A percentile compares a stretch with the other conserved stretches of the same genome.
phyloP scores from a whole-genome alignment of 1,140 invertebrate species.

The Drosophila tristis region DNA sequence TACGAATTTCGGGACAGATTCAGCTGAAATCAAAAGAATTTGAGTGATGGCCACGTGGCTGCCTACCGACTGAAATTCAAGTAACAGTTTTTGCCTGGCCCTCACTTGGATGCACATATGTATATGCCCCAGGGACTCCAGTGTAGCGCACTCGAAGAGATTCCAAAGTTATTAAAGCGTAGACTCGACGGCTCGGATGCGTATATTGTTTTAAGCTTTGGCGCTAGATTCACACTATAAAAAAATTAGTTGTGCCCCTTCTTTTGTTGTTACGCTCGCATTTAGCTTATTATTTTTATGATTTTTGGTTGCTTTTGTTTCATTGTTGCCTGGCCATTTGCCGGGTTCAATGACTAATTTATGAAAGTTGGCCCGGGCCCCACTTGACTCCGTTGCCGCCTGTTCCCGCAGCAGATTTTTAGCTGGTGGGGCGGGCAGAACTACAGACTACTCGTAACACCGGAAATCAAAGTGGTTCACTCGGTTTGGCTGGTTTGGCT shows the following conservation, averaged over 20 bases:
- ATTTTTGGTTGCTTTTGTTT: slow-evolving; percentile 30
- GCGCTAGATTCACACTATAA: slow-evolving; percentile 71
- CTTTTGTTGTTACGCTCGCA: slow-evolving; percentile 53
- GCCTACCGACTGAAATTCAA: too few species aligned
- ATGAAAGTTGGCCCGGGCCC: slow-evolving; percentile 69
- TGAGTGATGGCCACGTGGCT: too few species aligned
- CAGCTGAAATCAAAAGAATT: too few species aligned
- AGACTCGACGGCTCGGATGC: slow-evolving; percentile 61
- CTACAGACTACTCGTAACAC: background rate
- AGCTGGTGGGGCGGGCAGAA: background rate
- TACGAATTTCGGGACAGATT: too few species aligned
- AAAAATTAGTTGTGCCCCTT: slow-evolving; percentile 61
- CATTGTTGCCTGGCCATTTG: slow-evolving; percentile 28
- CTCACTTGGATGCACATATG: background rate
- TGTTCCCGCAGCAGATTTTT: background rate
- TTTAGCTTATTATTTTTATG: slow-evolving; percentile 61
- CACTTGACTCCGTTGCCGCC: slow-evolving; percentile 51
- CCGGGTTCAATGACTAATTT: slow-evolving; percentile 78
- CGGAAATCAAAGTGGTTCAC: slow-evolving; percentile 49
- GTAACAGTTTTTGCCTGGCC: too few species aligned
- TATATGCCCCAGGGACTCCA: background rate
- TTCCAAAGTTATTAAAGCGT: slow-evolving; percentile 74
- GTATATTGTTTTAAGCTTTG: slow-evolving; percentile 72
- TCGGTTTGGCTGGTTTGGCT: too few species aligned
- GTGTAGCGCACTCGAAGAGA: slow-evolving; percentile 4